phyloP scores from a whole-genome alignment of 2,888 invertebrate species.

The Agrochola litura region DNA sequence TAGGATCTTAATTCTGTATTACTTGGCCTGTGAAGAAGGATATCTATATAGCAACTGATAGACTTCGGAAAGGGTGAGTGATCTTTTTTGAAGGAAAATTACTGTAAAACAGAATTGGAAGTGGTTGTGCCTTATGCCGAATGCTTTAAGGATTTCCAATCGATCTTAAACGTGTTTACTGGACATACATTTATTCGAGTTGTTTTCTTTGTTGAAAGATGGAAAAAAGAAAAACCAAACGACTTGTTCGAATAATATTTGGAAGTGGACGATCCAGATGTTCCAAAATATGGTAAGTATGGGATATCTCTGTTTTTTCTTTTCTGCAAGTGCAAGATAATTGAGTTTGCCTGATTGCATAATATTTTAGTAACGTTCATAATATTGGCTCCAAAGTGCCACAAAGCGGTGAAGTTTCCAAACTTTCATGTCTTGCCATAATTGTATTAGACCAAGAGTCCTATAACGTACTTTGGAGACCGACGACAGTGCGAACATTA shows the following conservation, averaged over 20 bases:
- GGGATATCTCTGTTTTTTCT: not conserved
- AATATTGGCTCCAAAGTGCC: not conserved
- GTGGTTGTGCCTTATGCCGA: slow-evolving; percentile 23
- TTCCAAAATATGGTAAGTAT: slow-evolving; percentile 19
- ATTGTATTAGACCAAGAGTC: not conserved
- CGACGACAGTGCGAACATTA: not conserved
- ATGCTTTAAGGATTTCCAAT: slow-evolving; percentile 21
- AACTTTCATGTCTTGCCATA: not conserved
- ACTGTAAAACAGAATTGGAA: slow-evolving; percentile 17
- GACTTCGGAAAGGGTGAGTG: slow-evolving; percentile 54
- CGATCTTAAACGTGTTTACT: not conserved
- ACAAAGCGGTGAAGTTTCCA: not conserved
- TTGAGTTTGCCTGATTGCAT: too few species aligned
- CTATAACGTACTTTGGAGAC: not conserved
- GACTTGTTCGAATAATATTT: slow-evolving; percentile 8
- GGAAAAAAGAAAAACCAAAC: not conserved
- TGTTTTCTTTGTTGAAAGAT: slow-evolving; percentile 37
- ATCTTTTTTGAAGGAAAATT: slow-evolving; percentile 13
- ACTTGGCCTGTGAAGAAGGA: slow-evolving; percentile 22
- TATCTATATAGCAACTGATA: slow-evolving; percentile 26
- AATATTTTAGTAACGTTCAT: not conserved
- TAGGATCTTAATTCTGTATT: slow-evolving; percentile 1
- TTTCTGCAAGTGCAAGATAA: not conserved
- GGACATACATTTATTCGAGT: slow-evolving; percentile 16
- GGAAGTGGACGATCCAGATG: not conserved